Evolutionary conservation across 2,113 vertebrate species (phyloP), one percentile per base, ranked within the genome.

Genomic region (Tragelaphus strepsiceros): DNA sequence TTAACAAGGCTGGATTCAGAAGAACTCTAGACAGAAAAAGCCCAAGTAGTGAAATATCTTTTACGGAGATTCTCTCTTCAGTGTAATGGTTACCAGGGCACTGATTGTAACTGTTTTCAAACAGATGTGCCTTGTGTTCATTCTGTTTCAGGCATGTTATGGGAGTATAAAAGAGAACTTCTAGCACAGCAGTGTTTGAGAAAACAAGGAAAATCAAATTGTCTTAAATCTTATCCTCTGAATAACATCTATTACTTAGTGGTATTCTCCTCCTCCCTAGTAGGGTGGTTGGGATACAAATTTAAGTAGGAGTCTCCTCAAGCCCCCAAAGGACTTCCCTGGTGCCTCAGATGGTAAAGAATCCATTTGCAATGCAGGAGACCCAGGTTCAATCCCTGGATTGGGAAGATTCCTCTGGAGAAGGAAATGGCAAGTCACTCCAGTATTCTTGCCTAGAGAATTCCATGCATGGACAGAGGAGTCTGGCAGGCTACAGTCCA

Each of bases 1-100:
- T 88, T 85, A 74, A 93, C 94, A 97, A 97, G 94, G 67, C 80
- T 61, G 46, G 19, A 30, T 86, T 96, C 53, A 82, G 92, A 71
- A 78, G 28, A 58, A 35, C 28, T 53, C 17, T 91, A 74, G 58
- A 49, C 61, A 92, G 71, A 92, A 80, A 78, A 94, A 88, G 30
- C 84, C 85, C 80, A 85, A 88, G 88, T 61, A 95, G 64, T 94
- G 49, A 81, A 97, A 30, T 56, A 58, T 3, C n/a, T 12, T n/a
- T 46, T 21, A 19, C 2, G 49, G 51, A 95, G 77, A 56, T 46
- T 71, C 28, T 94, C 51, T 91, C 3, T 61, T 82, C 32, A 32
- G 83, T 91, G 8, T 81, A 53, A 59, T 81, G 46, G 77, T 80
- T 86, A 88, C 82, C 53, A 82, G 82, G 64, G 7, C 58, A 32